Percentiles rank a stretch among this genome's conserved stretches.
phyloP scores from a whole-genome alignment of 2,113 vertebrate genomes.

The Paramisgurnus dabryanus region DNA sequence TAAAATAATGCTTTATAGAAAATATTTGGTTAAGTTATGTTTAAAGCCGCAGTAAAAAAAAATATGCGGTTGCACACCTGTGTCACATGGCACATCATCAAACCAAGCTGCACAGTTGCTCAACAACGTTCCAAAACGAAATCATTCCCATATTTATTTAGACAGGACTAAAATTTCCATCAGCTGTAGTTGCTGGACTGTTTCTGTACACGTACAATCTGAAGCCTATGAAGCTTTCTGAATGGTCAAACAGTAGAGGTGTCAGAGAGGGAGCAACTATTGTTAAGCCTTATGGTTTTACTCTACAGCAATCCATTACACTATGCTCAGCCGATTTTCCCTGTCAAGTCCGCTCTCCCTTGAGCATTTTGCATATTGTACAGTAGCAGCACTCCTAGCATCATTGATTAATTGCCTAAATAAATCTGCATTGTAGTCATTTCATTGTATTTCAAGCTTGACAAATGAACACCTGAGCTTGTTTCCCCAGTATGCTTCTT shows the following conservation, averaged over 20 bases:
- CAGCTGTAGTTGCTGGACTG: too few species aligned
- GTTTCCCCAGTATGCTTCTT: conserved; percentile 45
- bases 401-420: conserved; percentile 61
- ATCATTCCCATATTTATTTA: too few species aligned
- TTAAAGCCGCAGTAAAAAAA: too few species aligned
- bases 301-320: background rate
- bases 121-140: too few species aligned
- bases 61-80: too few species aligned
- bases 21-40: too few species aligned
- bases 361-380: conserved; percentile 39
- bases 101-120: too few species aligned
- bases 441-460: conserved; percentile 59
- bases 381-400: conserved; percentile 28
- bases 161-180: too few species aligned
- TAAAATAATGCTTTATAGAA: too few species aligned
- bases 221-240: background rate
- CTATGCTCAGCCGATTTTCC: conserved; percentile 36
- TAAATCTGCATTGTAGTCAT: conserved; percentile 62
- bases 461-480: conserved; percentile 56
- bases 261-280: background rate
- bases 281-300: conserved; percentile 1
- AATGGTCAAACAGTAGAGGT: background rate
- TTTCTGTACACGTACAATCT: background rate
- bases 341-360: conserved; percentile 35
- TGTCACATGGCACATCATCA: too few species aligned